Evolutionary conservation across 2,113 vertebrate genomes (phyloP).

Genomic region (Phylloscopus whistleri): DNA sequence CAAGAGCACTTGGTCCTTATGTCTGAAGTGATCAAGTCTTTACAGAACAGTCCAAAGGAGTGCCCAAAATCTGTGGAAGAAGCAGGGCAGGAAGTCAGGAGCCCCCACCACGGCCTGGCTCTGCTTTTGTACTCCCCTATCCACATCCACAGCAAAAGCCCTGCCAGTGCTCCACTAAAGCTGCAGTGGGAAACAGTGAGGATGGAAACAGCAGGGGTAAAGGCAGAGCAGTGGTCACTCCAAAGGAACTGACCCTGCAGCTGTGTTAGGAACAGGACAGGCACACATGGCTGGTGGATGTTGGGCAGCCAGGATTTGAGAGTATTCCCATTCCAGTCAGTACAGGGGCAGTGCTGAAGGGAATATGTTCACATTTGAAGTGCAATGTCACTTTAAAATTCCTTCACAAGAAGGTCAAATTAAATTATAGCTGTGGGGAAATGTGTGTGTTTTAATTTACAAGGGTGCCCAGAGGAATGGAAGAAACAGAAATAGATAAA

Average conservation of each 20-base stretch:
- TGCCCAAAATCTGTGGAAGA: not conserved
- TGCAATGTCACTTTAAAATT: not conserved
- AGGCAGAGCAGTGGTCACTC: not conserved
- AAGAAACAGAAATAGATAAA: not conserved
- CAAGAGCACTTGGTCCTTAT: not conserved
- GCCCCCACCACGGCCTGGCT: not conserved
- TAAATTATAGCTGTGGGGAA: not conserved
- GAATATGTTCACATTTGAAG: not conserved
- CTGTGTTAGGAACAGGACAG: not conserved
- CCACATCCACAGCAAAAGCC: rapidly evolving
- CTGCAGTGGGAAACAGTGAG: not conserved
- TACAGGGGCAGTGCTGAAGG: not conserved
- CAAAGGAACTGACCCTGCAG: not conserved
- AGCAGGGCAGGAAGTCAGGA: not conserved
- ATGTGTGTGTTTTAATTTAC: not conserved
- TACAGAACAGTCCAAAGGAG: not conserved
- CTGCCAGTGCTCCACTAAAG: not conserved
- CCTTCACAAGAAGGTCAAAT: not conserved
- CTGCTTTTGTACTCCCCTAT: not conserved
- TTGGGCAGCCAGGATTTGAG: not conserved
- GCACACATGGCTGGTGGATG: not conserved
- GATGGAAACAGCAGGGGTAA: not conserved
- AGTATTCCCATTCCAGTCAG: not conserved
- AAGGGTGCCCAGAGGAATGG: not conserved
- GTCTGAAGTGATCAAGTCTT: not conserved